Base-by-base conservation (phyloP, 2,113 vertebrate species). In the Daphoenositta chrysoptera region DNA sequence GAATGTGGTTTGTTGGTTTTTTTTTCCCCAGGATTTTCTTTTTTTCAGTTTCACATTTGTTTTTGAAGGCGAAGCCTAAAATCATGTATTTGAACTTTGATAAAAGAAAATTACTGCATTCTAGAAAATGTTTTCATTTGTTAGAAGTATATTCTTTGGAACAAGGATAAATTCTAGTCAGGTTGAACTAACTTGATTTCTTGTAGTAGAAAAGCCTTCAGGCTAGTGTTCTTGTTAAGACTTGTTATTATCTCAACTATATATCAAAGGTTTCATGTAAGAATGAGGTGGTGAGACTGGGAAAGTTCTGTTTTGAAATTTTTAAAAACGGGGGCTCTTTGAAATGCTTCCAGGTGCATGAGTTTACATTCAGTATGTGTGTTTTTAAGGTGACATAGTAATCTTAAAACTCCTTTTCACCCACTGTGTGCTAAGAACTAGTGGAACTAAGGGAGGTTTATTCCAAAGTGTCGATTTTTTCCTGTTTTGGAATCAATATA, bases 1-100 rank as follows among this genome's bases (percentile, higher is more conserved):
- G 28, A 13, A 27, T 60, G 33, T 24, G 3, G 4, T 5, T 24
- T n/a, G 22, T 22, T 7, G 4, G 1, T 0, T 15, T 37, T 47
- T 47, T 21, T 30, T 24, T 2, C 12, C 23, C 18, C 7, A 13
- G 39, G 23, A 19, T 33, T 69, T 87, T 60, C 2, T 27, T 17
- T 6, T 22, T 78, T 50, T 37, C 7, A 23, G 6, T 33, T 68
- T 75, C 27, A 37, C 20, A 2, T 22, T 90, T 58, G 4, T 7
- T 69, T 78, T 88, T 42, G 54, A 64, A 79, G 18, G 9, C 57
- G 31, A 72, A 47, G 4, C 23, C 70, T 87, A 81, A 86, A 83
- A 60, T 68, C 8, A 1, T 13, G 2, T 19, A 4, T 60, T 81
- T 40, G 28, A 48, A 22, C 33, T 77, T 64, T 0, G 4, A 3